Evolutionary conservation across 2,797 vertebrate genomes (phyloP), one percentile per base, ranked within the genome.

Genomic region (Eulemur rubriventer): DNA sequence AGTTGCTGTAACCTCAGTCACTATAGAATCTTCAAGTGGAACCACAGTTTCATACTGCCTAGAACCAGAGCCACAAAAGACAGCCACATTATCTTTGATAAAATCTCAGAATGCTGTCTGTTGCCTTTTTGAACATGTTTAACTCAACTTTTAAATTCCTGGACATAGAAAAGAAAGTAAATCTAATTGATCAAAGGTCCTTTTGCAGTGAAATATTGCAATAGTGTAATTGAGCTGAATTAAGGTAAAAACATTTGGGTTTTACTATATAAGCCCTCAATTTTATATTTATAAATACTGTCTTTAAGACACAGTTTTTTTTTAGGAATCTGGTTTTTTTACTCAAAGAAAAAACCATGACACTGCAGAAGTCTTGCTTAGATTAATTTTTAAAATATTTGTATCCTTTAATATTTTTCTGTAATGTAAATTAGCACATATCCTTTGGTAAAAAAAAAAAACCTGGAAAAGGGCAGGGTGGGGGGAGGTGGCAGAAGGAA

Each of bases 31-130:
- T 98, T 99, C 99, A 4, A 99, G 99, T 0, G 99, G 99, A 84
- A 99, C 99, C 95, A 99, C 99, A 0, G 99, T 99, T 99, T 99
- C 99, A 98, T 99, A 99, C 96, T 99, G 99, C 98, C 99, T 99
- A 95, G 2, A 83, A 97, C 92, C 86, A 98, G 28, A 72, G 10
- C 17, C 28, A 81, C 9, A 95, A 96, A 4, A 95, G 78, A 95
- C 79, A 78, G 24, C 4, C 69, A 97, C 13, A 75, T 6, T 92
- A 95, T 65, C 63, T 85, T 76, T 92, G 90, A 78, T 63, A 95
- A 63, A 72, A 94, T 76, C 33, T 76, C 67, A 84, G 26, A 75
- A 93, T 57, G 35, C 6, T 17, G 2, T 35, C 69, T 95, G 84
- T 0, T 63, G 46, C 24, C 61, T 59, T 96, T 95, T 91, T 55